Base-by-base conservation (phyloP, 2,797 vertebrate species). In the Diceros bicornis region DNA sequence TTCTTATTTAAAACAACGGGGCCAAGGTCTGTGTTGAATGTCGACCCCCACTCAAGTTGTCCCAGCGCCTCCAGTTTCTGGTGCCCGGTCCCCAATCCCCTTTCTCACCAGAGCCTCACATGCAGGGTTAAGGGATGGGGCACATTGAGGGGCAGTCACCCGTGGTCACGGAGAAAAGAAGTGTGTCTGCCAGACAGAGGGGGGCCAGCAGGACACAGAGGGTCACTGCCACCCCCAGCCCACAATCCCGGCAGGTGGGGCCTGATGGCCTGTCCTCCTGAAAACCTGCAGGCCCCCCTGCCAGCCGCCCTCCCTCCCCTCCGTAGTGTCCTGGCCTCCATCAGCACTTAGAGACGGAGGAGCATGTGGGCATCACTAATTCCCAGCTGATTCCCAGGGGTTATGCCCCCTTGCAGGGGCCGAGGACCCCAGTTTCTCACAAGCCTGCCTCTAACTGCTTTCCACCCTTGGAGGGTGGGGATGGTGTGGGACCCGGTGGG, bases 1-100 rank as follows among this genome's bases (percentile, higher is more conserved):
- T 99, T 99, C 99, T 99, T 99, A 99, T 99, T 99, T 98, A 99
- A 99, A 99, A 98, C 98, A 96, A 98, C 25, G 1, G 93, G 92
- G 32, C n/a, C 47, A 16, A 75, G 77, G 77, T 97, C 47, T 95
- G 88, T 93, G 72, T 92, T 94, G 85, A 96, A 27, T 71, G 32
- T 37, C 2, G 2, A 29, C 4, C 29, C 4, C 32, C 8, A 4
- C 4, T 11, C 27, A 37, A 4, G 17, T 23, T 20, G 34, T 44
- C 37, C 32, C 4, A 9, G 2, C 1, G 0, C 59, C 50, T 25
- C 52, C 16, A 1, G 13, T 27, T 34, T 41, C 55, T 1, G 37
- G 14, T 2, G 25, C 18, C 23, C 1, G 2, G 10, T 7, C 32
- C 27, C 57, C 84, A 1, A 1, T 7, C 50, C 7, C 27, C 34